Conservation (phyloP, 2,888 invertebrate genomes). For the Creontiades dilutus region DNA sequence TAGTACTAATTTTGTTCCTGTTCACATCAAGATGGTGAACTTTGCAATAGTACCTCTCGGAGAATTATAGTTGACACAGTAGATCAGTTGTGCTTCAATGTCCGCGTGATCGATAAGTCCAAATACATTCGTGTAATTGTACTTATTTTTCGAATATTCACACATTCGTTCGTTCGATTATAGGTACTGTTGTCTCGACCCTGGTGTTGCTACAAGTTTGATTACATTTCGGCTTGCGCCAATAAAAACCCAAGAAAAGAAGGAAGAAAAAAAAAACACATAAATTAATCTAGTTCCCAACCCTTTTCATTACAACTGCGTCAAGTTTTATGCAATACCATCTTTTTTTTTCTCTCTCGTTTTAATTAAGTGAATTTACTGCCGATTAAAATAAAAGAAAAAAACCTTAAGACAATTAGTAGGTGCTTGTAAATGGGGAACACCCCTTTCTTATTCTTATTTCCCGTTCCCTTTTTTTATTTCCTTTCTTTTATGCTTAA, state of each 20-base stretch:
- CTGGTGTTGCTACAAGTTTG: not conserved
- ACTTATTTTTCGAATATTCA: too few relatives aligned
- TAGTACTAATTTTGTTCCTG: too few relatives aligned
- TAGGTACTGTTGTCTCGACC: too few relatives aligned
- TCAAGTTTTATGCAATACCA: slow-evolving; percentile 44
- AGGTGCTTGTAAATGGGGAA: slow-evolving; percentile 51
- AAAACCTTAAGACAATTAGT: slow-evolving; percentile 53
- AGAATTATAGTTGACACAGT: too few relatives aligned
- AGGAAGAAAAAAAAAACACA: not conserved
- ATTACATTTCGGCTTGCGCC: not conserved
- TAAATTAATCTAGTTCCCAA: slow-evolving; percentile 43
- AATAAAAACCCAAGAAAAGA: not conserved
- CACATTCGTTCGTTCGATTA: too few relatives aligned
- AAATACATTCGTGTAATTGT: too few relatives aligned
- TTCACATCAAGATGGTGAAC: too few relatives aligned
- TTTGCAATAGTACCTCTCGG: too few relatives aligned
- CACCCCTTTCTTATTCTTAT: slow-evolving; percentile 51
- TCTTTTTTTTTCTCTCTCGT: slow-evolving; percentile 9
- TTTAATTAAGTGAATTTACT: slow-evolving; percentile 63
- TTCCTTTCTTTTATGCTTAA: slow-evolving; percentile 33
- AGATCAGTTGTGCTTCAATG: too few relatives aligned
- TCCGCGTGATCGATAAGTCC: too few relatives aligned
- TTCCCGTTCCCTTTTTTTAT: slow-evolving; percentile 27
- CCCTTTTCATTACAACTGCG: slow-evolving; percentile 47
- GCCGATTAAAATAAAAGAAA: slow-evolving; percentile 52